phyloP scores from a whole-genome alignment of 2,888 invertebrate species.

The Pardosa pseudoannulata region DNA sequence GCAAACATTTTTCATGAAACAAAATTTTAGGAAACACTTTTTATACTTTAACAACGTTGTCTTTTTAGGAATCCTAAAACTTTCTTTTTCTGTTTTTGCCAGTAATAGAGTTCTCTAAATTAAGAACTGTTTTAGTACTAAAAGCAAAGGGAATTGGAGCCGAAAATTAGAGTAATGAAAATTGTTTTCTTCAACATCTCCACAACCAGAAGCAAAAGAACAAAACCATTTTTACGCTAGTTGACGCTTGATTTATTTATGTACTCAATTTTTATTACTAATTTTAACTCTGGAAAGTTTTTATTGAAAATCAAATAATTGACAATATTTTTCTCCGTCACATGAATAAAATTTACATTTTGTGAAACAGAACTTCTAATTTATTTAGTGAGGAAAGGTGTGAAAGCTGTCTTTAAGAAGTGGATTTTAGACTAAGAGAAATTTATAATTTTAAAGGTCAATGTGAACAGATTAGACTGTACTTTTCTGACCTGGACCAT shows the following conservation, averaged over 20 bases:
- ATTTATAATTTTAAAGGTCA: too few species aligned
- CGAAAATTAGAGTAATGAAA: slow-evolving; percentile 13
- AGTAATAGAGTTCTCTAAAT: neutral
- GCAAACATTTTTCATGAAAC: too few species aligned
- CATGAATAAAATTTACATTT: too few species aligned
- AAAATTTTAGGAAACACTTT: neutral
- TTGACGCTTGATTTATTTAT: neutral
- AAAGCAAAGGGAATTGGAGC: neutral
- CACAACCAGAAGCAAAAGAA: neutral
- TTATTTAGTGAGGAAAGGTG: too few species aligned
- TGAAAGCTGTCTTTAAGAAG: too few species aligned
- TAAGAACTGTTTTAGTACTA: slow-evolving; percentile 8
- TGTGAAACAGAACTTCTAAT: too few species aligned
- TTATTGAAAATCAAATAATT: neutral
- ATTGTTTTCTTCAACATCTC: slow-evolving; percentile 2
- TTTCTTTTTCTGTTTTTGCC: neutral
- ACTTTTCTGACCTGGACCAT: too few species aligned
- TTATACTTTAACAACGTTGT: neutral
- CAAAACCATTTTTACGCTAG: slow-evolving; percentile 1
- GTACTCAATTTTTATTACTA: neutral
- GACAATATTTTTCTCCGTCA: neutral
- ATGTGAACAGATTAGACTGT: too few species aligned
- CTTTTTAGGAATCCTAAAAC: neutral
- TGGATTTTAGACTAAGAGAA: too few species aligned
- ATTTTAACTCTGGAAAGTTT: neutral